These are phyloP conservation scores for Epicauta chinensis DNA, from an alignment of 1,140 invertebrate species.

Conservation along the genomic window DNA sequence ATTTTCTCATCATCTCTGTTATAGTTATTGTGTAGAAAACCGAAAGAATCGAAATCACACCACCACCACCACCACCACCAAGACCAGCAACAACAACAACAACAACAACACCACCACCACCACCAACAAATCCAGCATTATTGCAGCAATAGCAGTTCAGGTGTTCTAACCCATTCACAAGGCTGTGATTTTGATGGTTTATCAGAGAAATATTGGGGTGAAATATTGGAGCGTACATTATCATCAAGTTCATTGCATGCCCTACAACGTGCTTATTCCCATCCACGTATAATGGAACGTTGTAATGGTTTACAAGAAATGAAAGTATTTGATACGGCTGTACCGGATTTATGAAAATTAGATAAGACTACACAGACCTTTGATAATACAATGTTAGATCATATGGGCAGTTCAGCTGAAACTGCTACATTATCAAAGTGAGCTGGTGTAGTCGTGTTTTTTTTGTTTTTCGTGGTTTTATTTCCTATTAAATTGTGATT, in stretches of 20 bases:
- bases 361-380: slow-evolving; percentile 42
- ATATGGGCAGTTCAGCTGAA: slow-evolving; percentile 37
- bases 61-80: background rate
- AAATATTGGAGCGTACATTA: slow-evolving; percentile 64
- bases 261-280: slow-evolving; percentile 45
- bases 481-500: too few relatives aligned
- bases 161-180: slow-evolving; percentile 26
- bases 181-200: slow-evolving; percentile 58
- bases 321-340: slow-evolving; percentile 29
- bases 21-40: slow-evolving; percentile 34
- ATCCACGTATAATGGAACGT: slow-evolving; percentile 27
- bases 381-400: slow-evolving; percentile 27
- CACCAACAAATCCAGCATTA: slow-evolving; percentile 23
- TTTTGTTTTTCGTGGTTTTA: too few relatives aligned
- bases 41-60: slow-evolving; percentile 14
- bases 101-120: slow-evolving; percentile 21
- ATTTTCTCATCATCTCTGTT: slow-evolving; percentile 6
- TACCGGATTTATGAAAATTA: slow-evolving; percentile 41
- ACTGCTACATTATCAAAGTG: slow-evolving; percentile 35
- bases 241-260: slow-evolving; percentile 61
- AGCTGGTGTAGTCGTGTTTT: slow-evolving; percentile 14
- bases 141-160: slow-evolving; percentile 29
- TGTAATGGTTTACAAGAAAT: slow-evolving; percentile 37
- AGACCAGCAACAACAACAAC: slow-evolving; percentile 12
- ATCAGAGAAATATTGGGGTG: slow-evolving; percentile 71